Evolutionary conservation across 1,140 invertebrate species (phyloP), one percentile per base, ranked within the genome.

Genomic region (Lasioglossum albipes): DNA sequence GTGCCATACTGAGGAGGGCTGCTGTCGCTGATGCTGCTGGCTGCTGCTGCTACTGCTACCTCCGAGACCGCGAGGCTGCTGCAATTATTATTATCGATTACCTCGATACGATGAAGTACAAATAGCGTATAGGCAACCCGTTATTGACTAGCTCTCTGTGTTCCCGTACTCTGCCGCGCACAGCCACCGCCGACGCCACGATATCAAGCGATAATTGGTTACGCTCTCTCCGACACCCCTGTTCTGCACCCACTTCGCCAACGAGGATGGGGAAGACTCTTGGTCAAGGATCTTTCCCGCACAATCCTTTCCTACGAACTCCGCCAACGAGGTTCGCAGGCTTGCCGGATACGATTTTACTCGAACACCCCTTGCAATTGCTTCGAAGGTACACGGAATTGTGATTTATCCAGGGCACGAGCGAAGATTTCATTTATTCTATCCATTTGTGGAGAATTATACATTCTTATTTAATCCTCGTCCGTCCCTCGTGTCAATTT

Each of bases 71-170:
- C 82, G 76, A 79, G 70, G 70, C 83, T 81, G 81, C 83, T 82
- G 81, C 83, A 88, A 89, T 90, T 90, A 89, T 90, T 89, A 88
- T 89, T 90, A 89, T 90, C 86, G 89, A 90, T 90, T 89, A 84
- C 88, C 74, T 83, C 79, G 83, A 82, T 85, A 88, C 79, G 86
- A 87, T 74, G 81, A 81, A 88, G 83, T 89, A 85, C 86, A 89
- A 89, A 88, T 87, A 89, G 77, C 83, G 82, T 84, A 86, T 86
- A 88, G 80, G 84, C 82, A 81, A 54, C 66, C 62, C 81, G 86
- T 86, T 87, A 87, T 87, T 84, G 85, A 86, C 85, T 86, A 68
- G 75, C 83, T 83, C 73, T 83, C 76, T 79, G 65, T 83, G 65
- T 83, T 83, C 81, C 49, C 64, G 41, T 41, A 82, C 57, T 57